These are phyloP conservation scores for Asarcornis scutulata DNA, from an alignment of 2,113 vertebrate species.

Conservation along the genomic window DNA sequence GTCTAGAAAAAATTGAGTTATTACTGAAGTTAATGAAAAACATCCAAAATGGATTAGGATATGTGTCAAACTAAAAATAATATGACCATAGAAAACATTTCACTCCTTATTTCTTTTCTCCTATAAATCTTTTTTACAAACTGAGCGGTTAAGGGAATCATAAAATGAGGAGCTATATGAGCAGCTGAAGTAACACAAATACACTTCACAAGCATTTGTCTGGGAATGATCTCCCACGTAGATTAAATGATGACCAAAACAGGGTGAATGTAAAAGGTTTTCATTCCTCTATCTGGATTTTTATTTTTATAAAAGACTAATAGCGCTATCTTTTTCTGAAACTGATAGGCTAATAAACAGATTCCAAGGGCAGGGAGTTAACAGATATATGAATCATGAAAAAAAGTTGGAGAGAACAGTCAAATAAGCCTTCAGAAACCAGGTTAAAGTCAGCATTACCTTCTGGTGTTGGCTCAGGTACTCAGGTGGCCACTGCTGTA, in stretches of 20 bases:
- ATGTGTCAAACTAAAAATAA: neutral
- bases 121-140: neutral
- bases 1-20: neutral
- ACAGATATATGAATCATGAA: neutral
- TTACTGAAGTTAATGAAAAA: neutral
- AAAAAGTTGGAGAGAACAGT: rapidly evolving
- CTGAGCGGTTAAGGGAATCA: neutral
- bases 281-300: neutral
- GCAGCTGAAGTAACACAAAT: neutral
- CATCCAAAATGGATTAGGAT: neutral
- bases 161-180: neutral
- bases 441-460: neutral
- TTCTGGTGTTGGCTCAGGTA: neutral
- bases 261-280: neutral
- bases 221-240: neutral
- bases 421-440: neutral
- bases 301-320: neutral
- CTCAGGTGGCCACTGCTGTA: neutral
- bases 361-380: neutral
- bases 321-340: neutral
- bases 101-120: neutral
- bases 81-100: neutral
- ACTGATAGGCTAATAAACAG: neutral
- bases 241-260: neutral
- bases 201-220: neutral